Percentiles rank a stretch among this genome's conserved stretches.
phyloP scores from a whole-genome alignment of 2,888 invertebrate genomes.

The Ophion obscuratus region DNA sequence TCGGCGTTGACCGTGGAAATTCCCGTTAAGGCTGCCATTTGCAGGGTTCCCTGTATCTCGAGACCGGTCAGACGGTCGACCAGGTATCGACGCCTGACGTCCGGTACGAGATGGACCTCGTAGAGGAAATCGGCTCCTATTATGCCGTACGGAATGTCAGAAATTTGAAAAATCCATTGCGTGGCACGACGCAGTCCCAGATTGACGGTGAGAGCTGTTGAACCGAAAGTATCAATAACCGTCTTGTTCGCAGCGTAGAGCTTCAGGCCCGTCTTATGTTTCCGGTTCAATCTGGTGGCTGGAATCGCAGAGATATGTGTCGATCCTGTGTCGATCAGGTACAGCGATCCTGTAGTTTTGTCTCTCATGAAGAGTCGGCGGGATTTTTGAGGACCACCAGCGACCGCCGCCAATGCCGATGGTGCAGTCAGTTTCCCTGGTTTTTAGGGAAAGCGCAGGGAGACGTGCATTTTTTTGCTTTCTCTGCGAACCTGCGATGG shows the following conservation, averaged over 20 bases:
- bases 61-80: too few relatives aligned
- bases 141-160: conserved; percentile 58
- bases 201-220: conserved; percentile 44
- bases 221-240: conserved; percentile 64
- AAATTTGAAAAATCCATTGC: conserved; percentile 62
- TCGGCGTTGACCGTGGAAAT: too few relatives aligned
- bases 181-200: conserved; percentile 63
- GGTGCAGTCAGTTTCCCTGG: conserved; percentile 32
- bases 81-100: too few relatives aligned
- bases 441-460: conserved; percentile 1
- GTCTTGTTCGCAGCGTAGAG: conserved; percentile 61
- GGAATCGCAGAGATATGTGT: conserved; percentile 65
- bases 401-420: conserved; percentile 26
- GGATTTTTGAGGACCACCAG: conserved; percentile 13
- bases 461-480: not conserved
- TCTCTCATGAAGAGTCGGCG: conserved; percentile 21
- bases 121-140: conserved; percentile 63
- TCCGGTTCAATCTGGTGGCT: not conserved
- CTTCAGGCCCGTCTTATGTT: not conserved
- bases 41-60: too few relatives aligned
- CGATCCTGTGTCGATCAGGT: conserved; percentile 64
- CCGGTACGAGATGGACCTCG: conserved; percentile 8
- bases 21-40: too few relatives aligned
- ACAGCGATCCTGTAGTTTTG: conserved; percentile 5
- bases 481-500: not conserved